These are phyloP conservation scores for Sylvia atricapilla DNA, from an alignment of 2,113 vertebrate species.

Conservation along the genomic window DNA sequence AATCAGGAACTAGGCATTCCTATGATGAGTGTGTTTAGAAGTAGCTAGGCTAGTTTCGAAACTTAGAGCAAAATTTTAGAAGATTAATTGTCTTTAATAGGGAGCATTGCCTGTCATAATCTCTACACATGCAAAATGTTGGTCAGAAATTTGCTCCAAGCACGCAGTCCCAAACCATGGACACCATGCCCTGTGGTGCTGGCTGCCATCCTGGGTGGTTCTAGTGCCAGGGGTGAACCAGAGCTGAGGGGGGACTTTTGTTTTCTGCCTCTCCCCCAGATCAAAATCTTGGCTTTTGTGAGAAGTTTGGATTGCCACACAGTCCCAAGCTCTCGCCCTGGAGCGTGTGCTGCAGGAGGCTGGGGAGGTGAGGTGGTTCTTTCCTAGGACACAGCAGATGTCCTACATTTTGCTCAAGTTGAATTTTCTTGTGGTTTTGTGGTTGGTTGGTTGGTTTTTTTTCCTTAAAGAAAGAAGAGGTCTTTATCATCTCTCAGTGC, in stretches of 20 bases:
- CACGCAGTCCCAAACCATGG: neutral
- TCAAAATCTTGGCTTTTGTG: neutral
- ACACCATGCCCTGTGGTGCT: neutral
- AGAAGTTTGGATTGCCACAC: neutral
- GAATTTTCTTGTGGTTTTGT: neutral
- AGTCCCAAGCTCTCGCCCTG: neutral
- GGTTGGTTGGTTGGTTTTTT: neutral
- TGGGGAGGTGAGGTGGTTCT: neutral
- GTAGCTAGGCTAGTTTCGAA: neutral
- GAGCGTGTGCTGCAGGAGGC: neutral
- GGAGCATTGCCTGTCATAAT: neutral
- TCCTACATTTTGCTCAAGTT: neutral
- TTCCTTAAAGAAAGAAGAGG: neutral
- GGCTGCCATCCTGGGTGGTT: rapidly evolving
- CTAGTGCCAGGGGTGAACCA: neutral
- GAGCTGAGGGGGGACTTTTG: neutral
- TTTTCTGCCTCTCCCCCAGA: neutral
- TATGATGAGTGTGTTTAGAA: neutral
- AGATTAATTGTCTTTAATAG: neutral
- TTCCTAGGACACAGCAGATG: neutral
- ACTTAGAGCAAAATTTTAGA: neutral
- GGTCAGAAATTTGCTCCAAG: neutral
- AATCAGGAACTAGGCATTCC: neutral
- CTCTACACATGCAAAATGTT: rapidly evolving
- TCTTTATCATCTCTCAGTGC: neutral